Evolutionary conservation across 2,797 vertebrate genomes (phyloP).

Genomic region (Antennarius maculatus): DNA sequence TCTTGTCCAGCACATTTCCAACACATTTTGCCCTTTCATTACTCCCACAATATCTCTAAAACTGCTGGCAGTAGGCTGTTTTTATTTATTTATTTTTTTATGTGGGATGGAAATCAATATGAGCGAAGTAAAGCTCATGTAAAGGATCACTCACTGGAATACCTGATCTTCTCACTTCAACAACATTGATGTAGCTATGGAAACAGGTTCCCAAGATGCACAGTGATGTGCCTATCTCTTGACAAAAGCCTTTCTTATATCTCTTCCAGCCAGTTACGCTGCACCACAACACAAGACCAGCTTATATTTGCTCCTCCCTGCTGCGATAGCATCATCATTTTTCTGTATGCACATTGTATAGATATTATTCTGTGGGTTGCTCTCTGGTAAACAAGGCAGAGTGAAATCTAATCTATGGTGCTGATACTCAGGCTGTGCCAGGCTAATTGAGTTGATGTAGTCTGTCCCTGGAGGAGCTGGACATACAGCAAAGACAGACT

Average conservation of each 20-base stretch:
- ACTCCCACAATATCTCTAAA: slow-evolving; percentile 64
- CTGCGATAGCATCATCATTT: slow-evolving; percentile 82
- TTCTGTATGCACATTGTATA: slow-evolving; percentile 82
- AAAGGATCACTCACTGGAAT: slow-evolving; percentile 79
- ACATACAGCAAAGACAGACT: slow-evolving; percentile 79
- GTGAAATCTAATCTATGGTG: slow-evolving; percentile 83
- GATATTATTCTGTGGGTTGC: slow-evolving; percentile 80
- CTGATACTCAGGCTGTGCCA: slow-evolving; percentile 79
- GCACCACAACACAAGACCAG: slow-evolving; percentile 52
- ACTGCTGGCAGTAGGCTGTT: slow-evolving; percentile 47
- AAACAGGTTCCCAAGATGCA: slow-evolving; percentile 79
- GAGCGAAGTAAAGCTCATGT: slow-evolving; percentile 73
- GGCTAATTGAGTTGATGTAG: slow-evolving; percentile 82
- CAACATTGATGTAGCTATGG: slow-evolving; percentile 85
- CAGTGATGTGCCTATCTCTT: slow-evolving; percentile 70
- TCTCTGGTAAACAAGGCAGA: slow-evolving; percentile 82
- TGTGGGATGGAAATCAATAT: slow-evolving; percentile 76
- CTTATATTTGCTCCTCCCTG: slow-evolving; percentile 67
- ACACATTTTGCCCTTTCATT: slow-evolving; percentile 68
- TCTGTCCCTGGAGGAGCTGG: slow-evolving; percentile 78
- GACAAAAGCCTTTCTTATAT: slow-evolving; percentile 73
- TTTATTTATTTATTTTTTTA: slow-evolving; percentile 35
- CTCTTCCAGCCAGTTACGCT: slow-evolving; percentile 62
- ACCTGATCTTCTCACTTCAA: slow-evolving; percentile 79
- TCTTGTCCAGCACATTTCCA: slow-evolving; percentile 51